Percentiles rank a stretch among this genome's conserved stretches.
Conservation (phyloP, 2,113 vertebrate genomes). For the Prolemur simus region DNA sequence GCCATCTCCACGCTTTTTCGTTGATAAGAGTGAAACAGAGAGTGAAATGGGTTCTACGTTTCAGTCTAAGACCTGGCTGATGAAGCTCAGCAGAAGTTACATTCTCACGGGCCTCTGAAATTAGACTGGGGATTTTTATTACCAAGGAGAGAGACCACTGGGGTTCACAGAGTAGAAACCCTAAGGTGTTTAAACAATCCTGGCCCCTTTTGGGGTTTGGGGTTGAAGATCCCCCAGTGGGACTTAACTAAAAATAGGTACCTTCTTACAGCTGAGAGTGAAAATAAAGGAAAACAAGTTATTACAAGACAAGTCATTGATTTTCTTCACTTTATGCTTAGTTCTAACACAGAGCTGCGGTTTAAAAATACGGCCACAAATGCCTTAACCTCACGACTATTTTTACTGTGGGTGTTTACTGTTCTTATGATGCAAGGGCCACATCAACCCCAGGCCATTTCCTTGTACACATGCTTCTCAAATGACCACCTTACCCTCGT, state of each 20-base stretch:
- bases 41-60: not conserved
- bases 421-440: not conserved
- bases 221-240: not conserved
- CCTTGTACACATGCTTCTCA: not conserved
- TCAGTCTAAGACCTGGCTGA: not conserved
- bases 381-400: not conserved
- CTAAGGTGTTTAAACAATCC: not conserved
- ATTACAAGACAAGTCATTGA: not conserved
- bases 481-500: not conserved
- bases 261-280: not conserved
- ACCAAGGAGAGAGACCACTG: not conserved
- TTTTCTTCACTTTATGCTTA: conserved; percentile 21
- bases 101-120: not conserved
- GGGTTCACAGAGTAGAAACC: not conserved
- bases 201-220: not conserved
- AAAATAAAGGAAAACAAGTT: conserved; percentile 39
- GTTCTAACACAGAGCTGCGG: not conserved
- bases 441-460: not conserved
- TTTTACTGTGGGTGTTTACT: not conserved
- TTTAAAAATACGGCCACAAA: conserved; percentile 9
- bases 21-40: not conserved
- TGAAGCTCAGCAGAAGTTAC: not conserved
- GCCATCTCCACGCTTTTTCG: not conserved
- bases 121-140: not conserved
- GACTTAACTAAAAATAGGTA: not conserved